Evolutionary conservation across 1,140 invertebrate genomes (phyloP).

Genomic region (Colletes latitarsis): DNA sequence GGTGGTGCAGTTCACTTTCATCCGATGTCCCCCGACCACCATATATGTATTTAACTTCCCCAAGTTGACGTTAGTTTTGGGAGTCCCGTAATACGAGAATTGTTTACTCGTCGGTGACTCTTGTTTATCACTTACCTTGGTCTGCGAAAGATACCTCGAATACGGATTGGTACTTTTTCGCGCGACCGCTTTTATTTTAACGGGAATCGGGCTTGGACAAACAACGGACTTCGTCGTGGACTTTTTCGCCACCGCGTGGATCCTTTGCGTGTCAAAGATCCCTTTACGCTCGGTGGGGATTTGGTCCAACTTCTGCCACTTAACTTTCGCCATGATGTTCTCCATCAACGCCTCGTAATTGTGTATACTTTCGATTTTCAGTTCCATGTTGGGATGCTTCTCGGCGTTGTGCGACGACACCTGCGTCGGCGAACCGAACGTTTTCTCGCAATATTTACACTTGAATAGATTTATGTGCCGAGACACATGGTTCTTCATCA

Average conservation of each 20-base stretch:
- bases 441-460: constrained; percentile 72
- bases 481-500: constrained; percentile 70
- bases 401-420: constrained; percentile 58
- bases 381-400: constrained; percentile 66
- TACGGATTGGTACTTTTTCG: constrained; percentile 76
- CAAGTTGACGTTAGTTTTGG: constrained; percentile 65
- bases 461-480: constrained; percentile 71
- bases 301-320: background rate
- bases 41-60: constrained; percentile 71
- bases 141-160: constrained; percentile 60
- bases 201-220: background rate
- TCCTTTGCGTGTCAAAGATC: background rate
- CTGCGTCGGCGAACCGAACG: constrained; percentile 54
- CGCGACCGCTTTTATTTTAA: constrained; percentile 71
- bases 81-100: constrained; percentile 70
- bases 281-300: background rate
- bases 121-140: constrained; percentile 1
- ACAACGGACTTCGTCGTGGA: constrained; percentile 71
- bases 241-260: constrained; percentile 71
- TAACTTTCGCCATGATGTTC: constrained; percentile 42
- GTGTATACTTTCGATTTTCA: constrained; percentile 64
- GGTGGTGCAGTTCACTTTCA: constrained; percentile 73
- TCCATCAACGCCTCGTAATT: constrained; percentile 65
- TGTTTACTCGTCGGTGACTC: background rate
- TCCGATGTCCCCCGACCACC: constrained; percentile 69